Evolutionary conservation across 2,113 vertebrate species (phyloP).

Genomic region (Halichoeres trimaculatus): DNA sequence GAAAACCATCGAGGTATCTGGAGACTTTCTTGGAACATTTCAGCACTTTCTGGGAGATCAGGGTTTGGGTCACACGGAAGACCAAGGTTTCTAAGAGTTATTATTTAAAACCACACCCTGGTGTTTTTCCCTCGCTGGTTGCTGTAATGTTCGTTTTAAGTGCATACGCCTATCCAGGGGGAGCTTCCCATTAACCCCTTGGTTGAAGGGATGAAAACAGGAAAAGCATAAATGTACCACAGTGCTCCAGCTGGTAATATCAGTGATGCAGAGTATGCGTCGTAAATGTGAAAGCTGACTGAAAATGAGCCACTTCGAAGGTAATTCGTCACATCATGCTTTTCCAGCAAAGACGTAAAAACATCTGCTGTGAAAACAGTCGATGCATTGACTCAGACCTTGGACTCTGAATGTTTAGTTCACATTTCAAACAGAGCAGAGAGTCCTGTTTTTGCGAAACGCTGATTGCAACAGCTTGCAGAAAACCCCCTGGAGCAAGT

Average conservation of each 20-base stretch:
- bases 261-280: not conserved
- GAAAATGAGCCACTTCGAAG: conserved; percentile 22
- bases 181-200: not conserved
- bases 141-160: too few relatives aligned
- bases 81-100: too few relatives aligned
- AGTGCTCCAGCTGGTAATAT: not conserved
- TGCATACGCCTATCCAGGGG: not conserved
- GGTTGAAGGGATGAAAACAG: not conserved
- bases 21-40: too few relatives aligned
- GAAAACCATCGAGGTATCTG: too few relatives aligned
- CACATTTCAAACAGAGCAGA: conserved; percentile 2
- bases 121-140: too few relatives aligned
- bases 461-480: conserved; percentile 3
- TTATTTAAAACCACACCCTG: not conserved
- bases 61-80: too few relatives aligned
- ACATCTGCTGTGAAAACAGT: conserved; percentile 22
- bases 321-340: conserved; percentile 42
- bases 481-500: not conserved
- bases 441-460: not conserved
- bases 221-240: not conserved
- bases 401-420: conserved; percentile 16
- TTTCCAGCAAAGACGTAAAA: conserved; percentile 21
- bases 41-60: too few relatives aligned
- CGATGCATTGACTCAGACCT: conserved; percentile 19
- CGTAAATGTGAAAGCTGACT: conserved; percentile 1